Conservation (phyloP, 1,140 invertebrate genomes). For the Ceratitis capitata region DNA sequence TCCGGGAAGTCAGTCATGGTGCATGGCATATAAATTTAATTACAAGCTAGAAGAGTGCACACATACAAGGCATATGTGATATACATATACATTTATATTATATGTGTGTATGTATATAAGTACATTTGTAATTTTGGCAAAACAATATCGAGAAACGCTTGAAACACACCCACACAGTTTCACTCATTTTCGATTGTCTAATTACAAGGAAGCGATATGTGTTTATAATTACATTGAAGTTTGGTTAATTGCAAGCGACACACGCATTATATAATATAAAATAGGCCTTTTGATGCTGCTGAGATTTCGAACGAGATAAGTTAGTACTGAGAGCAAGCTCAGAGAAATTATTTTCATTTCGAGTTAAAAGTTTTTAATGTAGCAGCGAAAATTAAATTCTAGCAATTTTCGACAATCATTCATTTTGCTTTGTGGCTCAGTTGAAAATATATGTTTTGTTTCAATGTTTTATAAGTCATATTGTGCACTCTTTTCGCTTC, state of each 20-base stretch:
- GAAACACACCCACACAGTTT: not conserved
- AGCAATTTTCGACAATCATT: not conserved
- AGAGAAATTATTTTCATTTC: not conserved
- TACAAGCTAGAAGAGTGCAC: not conserved
- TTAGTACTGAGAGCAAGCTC: not conserved
- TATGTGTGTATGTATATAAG: not conserved
- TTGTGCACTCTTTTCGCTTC: not conserved
- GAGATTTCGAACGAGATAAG: not conserved
- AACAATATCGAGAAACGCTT: constrained; percentile 22
- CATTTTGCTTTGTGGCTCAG: not conserved
- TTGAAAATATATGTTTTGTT: not conserved
- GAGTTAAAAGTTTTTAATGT: not conserved
- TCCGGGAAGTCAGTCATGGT: constrained; percentile 16
- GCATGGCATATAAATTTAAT: constrained; percentile 26
- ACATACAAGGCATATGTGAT: not conserved
- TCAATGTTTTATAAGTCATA: not conserved
- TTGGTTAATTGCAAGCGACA: constrained; percentile 9
- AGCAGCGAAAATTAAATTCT: not conserved
- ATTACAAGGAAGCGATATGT: constrained; percentile 37
- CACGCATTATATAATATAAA: not conserved
- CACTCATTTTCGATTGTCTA: constrained; percentile 21
- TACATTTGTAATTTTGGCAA: not conserved
- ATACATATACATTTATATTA: not conserved
- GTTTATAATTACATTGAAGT: constrained; percentile 32
- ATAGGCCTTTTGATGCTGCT: not conserved